Conservation (phyloP, 2,113 vertebrate genomes). For the Ophiodon elongatus region DNA sequence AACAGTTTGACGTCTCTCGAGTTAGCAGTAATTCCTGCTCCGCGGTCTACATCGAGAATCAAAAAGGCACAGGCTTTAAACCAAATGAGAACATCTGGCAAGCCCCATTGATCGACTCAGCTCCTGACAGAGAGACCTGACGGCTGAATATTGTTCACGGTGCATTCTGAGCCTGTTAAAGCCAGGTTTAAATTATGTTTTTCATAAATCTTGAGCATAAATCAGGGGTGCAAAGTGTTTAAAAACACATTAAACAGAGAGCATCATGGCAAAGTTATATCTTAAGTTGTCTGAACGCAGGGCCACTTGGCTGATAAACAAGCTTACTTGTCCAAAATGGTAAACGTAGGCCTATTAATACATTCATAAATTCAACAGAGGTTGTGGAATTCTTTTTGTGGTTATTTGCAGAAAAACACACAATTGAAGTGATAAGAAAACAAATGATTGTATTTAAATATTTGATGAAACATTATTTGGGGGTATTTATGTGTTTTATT, state of each 20-base stretch:
- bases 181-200: neutral
- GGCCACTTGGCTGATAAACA: too few species aligned
- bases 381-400: too few species aligned
- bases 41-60: conserved; percentile 40
- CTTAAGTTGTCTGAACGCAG: neutral
- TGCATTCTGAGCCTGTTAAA: conserved; percentile 12
- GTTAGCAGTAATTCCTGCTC: conserved; percentile 57
- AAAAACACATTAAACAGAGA: conserved; percentile 2
- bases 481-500: neutral
- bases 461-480: neutral
- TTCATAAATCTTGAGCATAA: neutral
- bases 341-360: too few species aligned
- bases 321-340: too few species aligned
- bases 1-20: conserved; percentile 42
- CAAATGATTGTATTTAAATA: neutral
- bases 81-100: conserved; percentile 26
- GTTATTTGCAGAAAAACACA: too few species aligned
- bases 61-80: conserved; percentile 44
- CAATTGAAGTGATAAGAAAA: too few species aligned
- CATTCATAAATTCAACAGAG: neutral
- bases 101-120: conserved; percentile 33
- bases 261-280: neutral
- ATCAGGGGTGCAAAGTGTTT: neutral
- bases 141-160: conserved; percentile 32
- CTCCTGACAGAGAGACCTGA: conserved; percentile 25